phyloP scores from a whole-genome alignment of 2,113 vertebrate genomes.

The Aphyosemion australe region DNA sequence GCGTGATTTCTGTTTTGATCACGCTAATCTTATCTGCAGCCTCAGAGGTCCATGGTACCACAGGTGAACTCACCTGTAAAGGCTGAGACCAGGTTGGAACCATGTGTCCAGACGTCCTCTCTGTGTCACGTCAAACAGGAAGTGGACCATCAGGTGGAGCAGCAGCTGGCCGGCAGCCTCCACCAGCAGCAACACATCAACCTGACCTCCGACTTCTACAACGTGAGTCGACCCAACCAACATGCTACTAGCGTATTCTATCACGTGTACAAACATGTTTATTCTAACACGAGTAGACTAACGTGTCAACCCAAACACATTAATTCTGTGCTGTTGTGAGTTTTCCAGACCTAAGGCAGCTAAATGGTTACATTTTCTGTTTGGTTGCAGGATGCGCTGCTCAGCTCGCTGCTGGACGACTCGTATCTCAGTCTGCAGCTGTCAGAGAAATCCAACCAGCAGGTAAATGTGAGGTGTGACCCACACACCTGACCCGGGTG shows the following conservation, averaged over 20 bases:
- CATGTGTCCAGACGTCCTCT: constrained; percentile 44
- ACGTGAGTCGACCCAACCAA: constrained; percentile 49
- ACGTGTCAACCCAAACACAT: too few relatives aligned
- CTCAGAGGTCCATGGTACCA: constrained; percentile 42
- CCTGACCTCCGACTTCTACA: constrained; percentile 74
- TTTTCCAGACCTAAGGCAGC: too few relatives aligned
- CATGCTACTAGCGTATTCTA: too few relatives aligned
- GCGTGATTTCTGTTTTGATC: too few relatives aligned
- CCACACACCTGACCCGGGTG: too few relatives aligned
- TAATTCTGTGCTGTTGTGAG: too few relatives aligned
- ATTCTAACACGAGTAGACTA: too few relatives aligned
- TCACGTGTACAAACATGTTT: too few relatives aligned
- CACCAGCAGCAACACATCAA: constrained; percentile 70
- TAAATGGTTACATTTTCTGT: neutral
- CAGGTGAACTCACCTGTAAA: constrained; percentile 30
- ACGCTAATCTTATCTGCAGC: constrained; percentile 6
- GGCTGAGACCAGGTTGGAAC: constrained; percentile 42
- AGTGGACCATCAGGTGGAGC: constrained; percentile 23
- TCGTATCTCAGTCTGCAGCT: constrained; percentile 75
- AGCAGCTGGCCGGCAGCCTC: constrained; percentile 40
- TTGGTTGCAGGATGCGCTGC: constrained; percentile 70
- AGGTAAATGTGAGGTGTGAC: constrained; percentile 59
- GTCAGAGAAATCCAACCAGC: constrained; percentile 72
- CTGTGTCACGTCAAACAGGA: constrained; percentile 60
- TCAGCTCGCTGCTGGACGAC: constrained; percentile 81